Percentiles rank a stretch among this genome's conserved stretches.
phyloP scores from a whole-genome alignment of 2,888 invertebrate genomes.

The Drosophila monieri region DNA sequence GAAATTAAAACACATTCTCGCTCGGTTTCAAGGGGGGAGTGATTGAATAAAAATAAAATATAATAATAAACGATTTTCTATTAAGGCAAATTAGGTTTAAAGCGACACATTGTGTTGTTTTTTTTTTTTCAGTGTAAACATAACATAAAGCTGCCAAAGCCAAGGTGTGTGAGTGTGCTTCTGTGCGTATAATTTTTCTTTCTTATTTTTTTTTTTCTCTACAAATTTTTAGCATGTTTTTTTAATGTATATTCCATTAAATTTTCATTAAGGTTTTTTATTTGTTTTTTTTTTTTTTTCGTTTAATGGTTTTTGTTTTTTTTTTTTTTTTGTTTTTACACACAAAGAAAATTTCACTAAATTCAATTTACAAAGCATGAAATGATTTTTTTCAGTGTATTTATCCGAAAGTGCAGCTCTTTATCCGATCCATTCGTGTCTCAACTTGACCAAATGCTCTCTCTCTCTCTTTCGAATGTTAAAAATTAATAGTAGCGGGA shows the following conservation, averaged over 20 bases:
- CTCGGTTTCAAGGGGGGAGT: conserved; percentile 8
- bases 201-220: conserved; percentile 37
- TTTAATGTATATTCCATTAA: conserved; percentile 3
- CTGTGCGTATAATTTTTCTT: conserved; percentile 22
- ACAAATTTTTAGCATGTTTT: conserved; percentile 23
- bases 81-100: conserved; percentile 70
- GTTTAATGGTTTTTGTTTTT: background rate
- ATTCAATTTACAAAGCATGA: conserved; percentile 45
- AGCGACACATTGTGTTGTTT: conserved; percentile 23
- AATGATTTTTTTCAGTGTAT: conserved; percentile 1
- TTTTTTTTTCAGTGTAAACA: conserved; percentile 39
- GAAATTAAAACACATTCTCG: conserved; percentile 53
- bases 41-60: conserved; percentile 18
- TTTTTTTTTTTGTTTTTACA: background rate
- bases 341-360: conserved; percentile 38
- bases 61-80: conserved; percentile 56
- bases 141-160: conserved; percentile 61
- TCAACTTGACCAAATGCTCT: too few relatives aligned
- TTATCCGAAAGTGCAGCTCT: too few relatives aligned
- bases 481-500: too few relatives aligned
- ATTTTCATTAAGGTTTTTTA: background rate
- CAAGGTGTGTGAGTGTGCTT: conserved; percentile 28
- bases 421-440: conserved; percentile 1
- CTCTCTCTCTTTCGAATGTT: too few relatives aligned
- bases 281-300: background rate